Percentiles rank a stretch among this genome's conserved stretches.
phyloP scores from a whole-genome alignment of 2,113 vertebrate genomes.

The Callorhinus ursinus region DNA sequence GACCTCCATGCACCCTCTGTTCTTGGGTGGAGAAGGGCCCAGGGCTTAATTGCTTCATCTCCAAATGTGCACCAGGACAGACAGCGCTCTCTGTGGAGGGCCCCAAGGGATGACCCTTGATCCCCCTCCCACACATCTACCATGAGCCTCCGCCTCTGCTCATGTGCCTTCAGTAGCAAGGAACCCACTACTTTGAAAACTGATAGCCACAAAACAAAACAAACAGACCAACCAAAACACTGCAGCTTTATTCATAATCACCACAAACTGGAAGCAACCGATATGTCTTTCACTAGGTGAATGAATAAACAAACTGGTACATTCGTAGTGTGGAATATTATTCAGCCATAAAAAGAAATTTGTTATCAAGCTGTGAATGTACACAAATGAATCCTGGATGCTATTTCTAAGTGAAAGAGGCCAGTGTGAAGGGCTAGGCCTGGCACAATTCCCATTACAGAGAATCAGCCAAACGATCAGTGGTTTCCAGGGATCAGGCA shows the following conservation, averaged over 20 bases:
- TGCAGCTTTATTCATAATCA: neutral
- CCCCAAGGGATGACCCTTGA: rapidly evolving
- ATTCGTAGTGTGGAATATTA: neutral
- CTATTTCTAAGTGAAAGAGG: neutral
- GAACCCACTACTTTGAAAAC: neutral
- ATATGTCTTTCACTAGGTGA: neutral
- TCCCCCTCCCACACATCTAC: neutral
- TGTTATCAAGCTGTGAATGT: neutral
- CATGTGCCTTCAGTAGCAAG: neutral
- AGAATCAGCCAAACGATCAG: neutral
- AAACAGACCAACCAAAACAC: neutral
- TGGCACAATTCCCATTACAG: neutral
- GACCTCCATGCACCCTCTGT: neutral
- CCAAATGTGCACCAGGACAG: neutral
- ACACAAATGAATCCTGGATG: neutral
- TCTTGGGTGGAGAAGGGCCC: neutral
- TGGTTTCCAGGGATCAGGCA: neutral
- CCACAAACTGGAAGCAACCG: neutral
- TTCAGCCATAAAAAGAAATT: neutral
- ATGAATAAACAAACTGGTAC: neutral
- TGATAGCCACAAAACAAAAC: neutral
- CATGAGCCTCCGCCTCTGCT: neutral
- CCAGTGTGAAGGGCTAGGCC: neutral
- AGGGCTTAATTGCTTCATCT: rapidly evolving
- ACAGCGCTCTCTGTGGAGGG: neutral